These are phyloP conservation scores for Dynastes maya DNA, from an alignment of 2,888 invertebrate species.

Conservation along the genomic window DNA sequence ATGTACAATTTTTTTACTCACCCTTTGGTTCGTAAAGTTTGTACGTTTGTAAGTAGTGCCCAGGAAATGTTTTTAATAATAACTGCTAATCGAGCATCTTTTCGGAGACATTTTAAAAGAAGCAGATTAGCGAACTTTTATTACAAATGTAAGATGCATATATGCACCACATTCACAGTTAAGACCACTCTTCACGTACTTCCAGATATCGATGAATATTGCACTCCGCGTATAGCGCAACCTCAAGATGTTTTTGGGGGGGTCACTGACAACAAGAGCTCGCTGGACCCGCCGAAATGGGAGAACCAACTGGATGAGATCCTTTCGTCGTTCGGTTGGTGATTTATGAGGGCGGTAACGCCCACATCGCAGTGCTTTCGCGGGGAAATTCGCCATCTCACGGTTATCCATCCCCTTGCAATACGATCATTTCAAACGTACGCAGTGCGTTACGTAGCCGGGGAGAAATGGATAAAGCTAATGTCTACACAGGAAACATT, in stretches of 20 bases:
- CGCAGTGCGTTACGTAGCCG: slow-evolving; percentile 53
- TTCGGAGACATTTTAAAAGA: too few relatives aligned
- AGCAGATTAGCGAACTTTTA: too few relatives aligned
- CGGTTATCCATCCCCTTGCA: slow-evolving; percentile 55
- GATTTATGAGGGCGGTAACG: slow-evolving; percentile 68
- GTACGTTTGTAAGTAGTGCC: too few relatives aligned
- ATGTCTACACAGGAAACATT: slow-evolving; percentile 45
- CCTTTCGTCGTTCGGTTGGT: slow-evolving; percentile 66
- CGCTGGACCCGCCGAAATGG: slow-evolving; percentile 53
- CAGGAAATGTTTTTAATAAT: too few relatives aligned
- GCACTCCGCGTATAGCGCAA: background rate
- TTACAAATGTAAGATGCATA: too few relatives aligned
- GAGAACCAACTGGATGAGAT: slow-evolving; percentile 53
- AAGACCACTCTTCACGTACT: too few relatives aligned
- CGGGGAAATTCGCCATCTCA: slow-evolving; percentile 60
- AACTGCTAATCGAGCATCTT: too few relatives aligned
- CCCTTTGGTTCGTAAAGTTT: too few relatives aligned
- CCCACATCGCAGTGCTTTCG: slow-evolving; percentile 64
- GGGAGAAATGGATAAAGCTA: slow-evolving; percentile 38
- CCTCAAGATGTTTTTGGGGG: slow-evolving; percentile 24
- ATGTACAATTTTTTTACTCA: too few relatives aligned
- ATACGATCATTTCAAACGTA: slow-evolving; percentile 53
- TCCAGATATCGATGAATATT: background rate
- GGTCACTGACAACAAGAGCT: slow-evolving; percentile 27
- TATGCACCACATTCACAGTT: too few relatives aligned